phyloP scores from a whole-genome alignment of 2,113 vertebrate species.

The Phyllopteryx taeniolatus region DNA sequence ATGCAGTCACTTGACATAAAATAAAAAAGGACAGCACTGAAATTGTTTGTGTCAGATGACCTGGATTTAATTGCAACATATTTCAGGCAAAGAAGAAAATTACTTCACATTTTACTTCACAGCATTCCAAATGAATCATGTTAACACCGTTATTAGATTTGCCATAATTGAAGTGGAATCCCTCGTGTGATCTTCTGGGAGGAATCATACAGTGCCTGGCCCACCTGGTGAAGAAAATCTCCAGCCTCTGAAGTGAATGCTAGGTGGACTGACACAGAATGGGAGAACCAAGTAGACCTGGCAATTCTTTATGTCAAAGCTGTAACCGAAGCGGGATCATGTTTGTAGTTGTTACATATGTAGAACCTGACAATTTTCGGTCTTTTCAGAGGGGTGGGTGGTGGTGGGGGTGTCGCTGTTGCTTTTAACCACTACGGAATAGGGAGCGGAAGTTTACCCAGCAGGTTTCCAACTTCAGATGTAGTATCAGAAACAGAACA shows the following conservation, averaged over 20 bases:
- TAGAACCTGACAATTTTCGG: not conserved
- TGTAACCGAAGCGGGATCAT: too few species aligned
- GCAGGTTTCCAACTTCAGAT: not conserved
- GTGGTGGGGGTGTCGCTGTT: not conserved
- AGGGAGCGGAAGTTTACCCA: not conserved
- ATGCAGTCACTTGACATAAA: slow-evolving; percentile 23
- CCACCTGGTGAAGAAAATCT: not conserved
- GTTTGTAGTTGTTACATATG: too few species aligned
- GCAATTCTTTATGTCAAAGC: too few species aligned
- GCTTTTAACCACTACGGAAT: not conserved
- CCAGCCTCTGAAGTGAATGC: not conserved
- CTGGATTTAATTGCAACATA: slow-evolving; percentile 45
- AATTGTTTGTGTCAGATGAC: slow-evolving; percentile 54
- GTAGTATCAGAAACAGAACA: not conserved
- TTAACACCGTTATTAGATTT: not conserved
- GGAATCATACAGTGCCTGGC: not conserved
- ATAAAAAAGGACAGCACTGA: slow-evolving; percentile 36
- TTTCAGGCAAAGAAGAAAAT: slow-evolving; percentile 10
- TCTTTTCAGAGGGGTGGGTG: not conserved
- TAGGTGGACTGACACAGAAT: not conserved
- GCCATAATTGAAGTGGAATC: not conserved
- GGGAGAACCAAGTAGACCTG: not conserved
- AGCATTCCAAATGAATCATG: not conserved
- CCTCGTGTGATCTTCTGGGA: not conserved
- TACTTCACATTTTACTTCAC: not conserved